phyloP scores from a whole-genome alignment of 2,888 invertebrate species.

The Caprella mutica region DNA sequence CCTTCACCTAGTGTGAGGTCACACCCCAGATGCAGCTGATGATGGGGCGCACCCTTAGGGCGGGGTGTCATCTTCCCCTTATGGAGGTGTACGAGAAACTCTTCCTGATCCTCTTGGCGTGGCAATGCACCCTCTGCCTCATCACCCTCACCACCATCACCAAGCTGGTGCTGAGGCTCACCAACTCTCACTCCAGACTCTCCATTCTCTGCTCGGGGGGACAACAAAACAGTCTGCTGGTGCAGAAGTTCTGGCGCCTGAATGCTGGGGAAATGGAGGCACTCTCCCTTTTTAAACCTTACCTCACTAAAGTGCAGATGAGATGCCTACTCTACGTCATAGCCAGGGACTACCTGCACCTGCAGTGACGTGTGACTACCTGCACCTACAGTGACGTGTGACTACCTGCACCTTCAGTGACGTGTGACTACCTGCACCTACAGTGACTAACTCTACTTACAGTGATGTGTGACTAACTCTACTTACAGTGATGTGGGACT shows the following conservation, averaged over 20 bases:
- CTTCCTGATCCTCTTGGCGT: conserved; percentile 9
- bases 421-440: background rate
- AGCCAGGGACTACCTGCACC: background rate
- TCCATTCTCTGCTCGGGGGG: conserved; percentile 1
- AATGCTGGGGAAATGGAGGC: background rate
- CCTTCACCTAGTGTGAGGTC: conserved; percentile 10
- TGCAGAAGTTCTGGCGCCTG: background rate
- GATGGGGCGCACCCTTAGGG: background rate
- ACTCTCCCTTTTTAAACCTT: background rate
- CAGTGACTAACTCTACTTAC: no score
- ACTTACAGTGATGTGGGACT: no score
- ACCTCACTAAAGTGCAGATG: background rate
- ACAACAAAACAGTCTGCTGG: background rate
- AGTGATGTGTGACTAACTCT: no score
- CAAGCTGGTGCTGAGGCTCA: background rate
- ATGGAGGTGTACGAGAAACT: conserved; percentile 15
- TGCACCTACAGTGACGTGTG: background rate
- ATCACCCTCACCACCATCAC: background rate
- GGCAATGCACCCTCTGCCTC: conserved; percentile 3
- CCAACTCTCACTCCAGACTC: background rate
- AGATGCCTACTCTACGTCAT: conserved; percentile 2
- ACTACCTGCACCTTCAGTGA: background rate
- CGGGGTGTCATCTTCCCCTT: conserved; percentile 14
- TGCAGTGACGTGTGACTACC: background rate
- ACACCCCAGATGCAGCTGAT: conserved; percentile 7